Conservation (phyloP, 2,888 invertebrate species). For the Drosophila recens region DNA sequence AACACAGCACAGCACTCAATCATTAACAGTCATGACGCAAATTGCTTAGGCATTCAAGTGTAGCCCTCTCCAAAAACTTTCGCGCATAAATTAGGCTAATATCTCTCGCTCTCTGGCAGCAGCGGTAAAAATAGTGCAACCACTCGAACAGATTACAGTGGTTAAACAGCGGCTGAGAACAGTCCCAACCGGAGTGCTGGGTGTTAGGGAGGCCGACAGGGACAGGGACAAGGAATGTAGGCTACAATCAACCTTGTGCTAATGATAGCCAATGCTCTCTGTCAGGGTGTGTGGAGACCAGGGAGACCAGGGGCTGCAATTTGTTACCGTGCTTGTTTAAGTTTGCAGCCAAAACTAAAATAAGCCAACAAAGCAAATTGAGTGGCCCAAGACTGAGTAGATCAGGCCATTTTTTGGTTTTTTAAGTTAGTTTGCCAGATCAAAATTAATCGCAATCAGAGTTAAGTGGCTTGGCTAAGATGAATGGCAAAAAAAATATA, state of each 20-base stretch:
- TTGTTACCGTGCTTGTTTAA: conserved; percentile 35
- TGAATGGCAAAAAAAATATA: conserved; percentile 26
- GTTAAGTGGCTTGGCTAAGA: conserved; percentile 32
- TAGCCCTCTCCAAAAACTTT: conserved; percentile 62
- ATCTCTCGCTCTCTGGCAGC: conserved; percentile 46
- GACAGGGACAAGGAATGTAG: conserved; percentile 26
- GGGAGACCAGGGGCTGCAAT: conserved; percentile 20
- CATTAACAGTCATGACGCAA: conserved; percentile 75
- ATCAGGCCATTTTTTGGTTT: neutral
- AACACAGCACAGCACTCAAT: conserved; percentile 62
- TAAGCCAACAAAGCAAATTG: conserved; percentile 7
- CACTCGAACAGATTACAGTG: conserved; percentile 69
- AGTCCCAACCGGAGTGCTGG: conserved; percentile 1
- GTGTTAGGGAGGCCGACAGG: neutral
- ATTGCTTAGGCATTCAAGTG: conserved; percentile 67
- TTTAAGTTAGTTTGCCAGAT: conserved; percentile 10
- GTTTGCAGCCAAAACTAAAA: conserved; percentile 13
- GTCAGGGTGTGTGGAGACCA: conserved; percentile 9
- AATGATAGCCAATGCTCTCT: conserved; percentile 48
- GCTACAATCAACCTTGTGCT: conserved; percentile 56
- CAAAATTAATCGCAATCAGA: conserved; percentile 41
- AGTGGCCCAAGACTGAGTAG: conserved; percentile 21
- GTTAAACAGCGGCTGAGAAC: conserved; percentile 54
- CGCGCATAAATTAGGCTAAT: conserved; percentile 79
- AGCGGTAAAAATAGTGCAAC: conserved; percentile 73